Evolutionary conservation across 2,888 invertebrate species (phyloP), one percentile per base, ranked within the genome.

Genomic region (Dynastes maya): DNA sequence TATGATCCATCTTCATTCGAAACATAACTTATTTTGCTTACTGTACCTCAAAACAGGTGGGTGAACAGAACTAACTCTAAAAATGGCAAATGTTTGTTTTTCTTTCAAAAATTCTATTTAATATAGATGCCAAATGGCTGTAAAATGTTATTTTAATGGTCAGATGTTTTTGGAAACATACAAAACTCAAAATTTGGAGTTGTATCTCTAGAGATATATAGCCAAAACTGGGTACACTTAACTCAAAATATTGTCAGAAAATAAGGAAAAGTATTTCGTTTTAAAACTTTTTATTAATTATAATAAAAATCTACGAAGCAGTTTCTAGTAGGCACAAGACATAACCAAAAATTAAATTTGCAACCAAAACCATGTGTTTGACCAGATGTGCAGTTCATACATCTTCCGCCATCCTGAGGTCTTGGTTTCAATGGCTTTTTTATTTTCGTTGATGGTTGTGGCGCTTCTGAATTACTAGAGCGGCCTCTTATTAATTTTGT

Each of bases 401-500:
- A 63, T 63, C 27, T 63, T 63, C 63, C 13, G 22, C 29, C 11
- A 29, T 63, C 6, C 29, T 13, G 29, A 63, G 13, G 29, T 63
- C 9, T 63, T 63, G 63, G 61, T 61, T 61, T 3, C 61, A 61
- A 6, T 61, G 22, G 61, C 22, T 16, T 61, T 61, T 61, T 61
- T 16, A 61, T 61, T 61, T 61, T 27, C 22, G n/a, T 61, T 61
- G 8, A 61, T 16, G 27, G 16, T 61, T 61, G 22, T 9, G 16
- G 61, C 22, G 27, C 16, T 22, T 16, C 61, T 27, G 51, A 13
- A 51, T 29, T 63, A 63, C 29, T 37, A 37, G 5, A 8, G 29
- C 29, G 63, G 29, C 63, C 63, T 63, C 63, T 63, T 32, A 29
- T 63, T 63, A 63, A 22, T 13, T 63, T 63, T 63, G 32, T 29